Percentiles rank a stretch among this genome's conserved stretches.
Conservation (phyloP, 2,888 invertebrate species). For the Steinernema carpocapsae region DNA sequence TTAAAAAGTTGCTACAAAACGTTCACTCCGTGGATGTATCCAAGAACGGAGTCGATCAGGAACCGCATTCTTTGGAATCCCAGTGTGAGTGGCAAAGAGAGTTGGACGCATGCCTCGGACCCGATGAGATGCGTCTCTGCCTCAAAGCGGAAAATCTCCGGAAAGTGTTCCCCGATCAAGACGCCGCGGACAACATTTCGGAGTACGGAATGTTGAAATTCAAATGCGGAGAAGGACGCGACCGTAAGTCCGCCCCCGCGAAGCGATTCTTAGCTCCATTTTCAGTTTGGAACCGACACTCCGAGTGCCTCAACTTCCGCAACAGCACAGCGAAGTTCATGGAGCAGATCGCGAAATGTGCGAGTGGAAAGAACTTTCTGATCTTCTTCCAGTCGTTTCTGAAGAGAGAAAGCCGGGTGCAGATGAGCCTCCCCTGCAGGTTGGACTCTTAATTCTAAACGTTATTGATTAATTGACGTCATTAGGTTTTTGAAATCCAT, state of each 20-base stretch:
- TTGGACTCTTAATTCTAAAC: neutral
- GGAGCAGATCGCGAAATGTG: slow-evolving; percentile 27
- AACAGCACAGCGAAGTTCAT: slow-evolving; percentile 9
- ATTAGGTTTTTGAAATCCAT: slow-evolving; percentile 10
- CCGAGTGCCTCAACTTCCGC: slow-evolving; percentile 9
- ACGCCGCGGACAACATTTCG: slow-evolving; percentile 18
- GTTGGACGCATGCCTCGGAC: slow-evolving; percentile 9
- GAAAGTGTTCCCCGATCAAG: neutral
- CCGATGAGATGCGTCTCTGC: neutral
- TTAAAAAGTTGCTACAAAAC: slow-evolving; percentile 31
- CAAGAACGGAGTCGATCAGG: slow-evolving; percentile 18
- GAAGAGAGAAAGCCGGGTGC: neutral
- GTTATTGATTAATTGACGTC: too few relatives aligned
- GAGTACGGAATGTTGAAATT: slow-evolving; percentile 26
- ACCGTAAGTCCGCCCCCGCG: neutral
- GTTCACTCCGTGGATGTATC: neutral
- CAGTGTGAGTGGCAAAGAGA: slow-evolving; percentile 20
- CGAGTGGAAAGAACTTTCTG: slow-evolving; percentile 20
- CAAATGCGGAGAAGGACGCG: slow-evolving; percentile 31
- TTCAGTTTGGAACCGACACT: slow-evolving; percentile 18
- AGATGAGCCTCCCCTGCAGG: slow-evolving; percentile 28
- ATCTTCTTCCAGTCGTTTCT: slow-evolving; percentile 20
- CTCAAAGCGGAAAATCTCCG: neutral
- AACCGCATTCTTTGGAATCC: neutral
- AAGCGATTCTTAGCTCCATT: neutral